phyloP scores from a whole-genome alignment of 92 coral and sea anemone species.

The Ricordea florida region DNA sequence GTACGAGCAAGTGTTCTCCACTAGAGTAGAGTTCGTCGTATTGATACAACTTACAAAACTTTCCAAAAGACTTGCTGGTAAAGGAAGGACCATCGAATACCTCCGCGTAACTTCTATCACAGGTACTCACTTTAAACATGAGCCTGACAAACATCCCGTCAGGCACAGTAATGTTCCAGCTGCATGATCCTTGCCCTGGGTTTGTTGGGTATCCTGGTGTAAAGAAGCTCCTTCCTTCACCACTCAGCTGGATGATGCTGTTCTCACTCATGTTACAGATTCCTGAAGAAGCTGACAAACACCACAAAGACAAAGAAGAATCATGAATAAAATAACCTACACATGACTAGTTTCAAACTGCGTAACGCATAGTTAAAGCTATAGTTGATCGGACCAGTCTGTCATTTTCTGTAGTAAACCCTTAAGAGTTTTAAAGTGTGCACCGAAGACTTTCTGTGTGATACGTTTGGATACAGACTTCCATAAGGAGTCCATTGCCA shows the following conservation, averaged over 20 bases:
- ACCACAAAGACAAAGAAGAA: no score
- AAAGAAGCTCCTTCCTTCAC: slow-evolving; percentile 42
- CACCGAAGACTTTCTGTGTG: no score
- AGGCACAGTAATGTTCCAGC: slow-evolving; percentile 58
- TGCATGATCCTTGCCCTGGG: slow-evolving; percentile 34
- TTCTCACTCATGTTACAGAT: slow-evolving; percentile 20
- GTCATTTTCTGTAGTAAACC: no score
- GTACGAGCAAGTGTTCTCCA: slow-evolving; percentile 23
- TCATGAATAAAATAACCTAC: no score
- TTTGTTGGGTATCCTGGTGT: slow-evolving; percentile 33
- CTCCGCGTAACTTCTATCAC: slow-evolving; percentile 9
- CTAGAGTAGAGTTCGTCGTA: slow-evolving; percentile 6
- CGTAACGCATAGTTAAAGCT: no score
- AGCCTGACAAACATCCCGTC: slow-evolving; percentile 41
- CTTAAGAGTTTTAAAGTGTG: no score
- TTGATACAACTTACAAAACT: background rate
- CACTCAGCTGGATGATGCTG: slow-evolving; percentile 25
- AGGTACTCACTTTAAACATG: background rate
- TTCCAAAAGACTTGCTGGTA: background rate
- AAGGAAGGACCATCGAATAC: slow-evolving; percentile 42
- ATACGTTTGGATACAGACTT: no score
- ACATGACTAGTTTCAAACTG: no score
- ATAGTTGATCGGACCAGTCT: no score
- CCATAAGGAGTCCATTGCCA: no score
- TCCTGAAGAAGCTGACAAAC: slow-evolving; percentile 33